phyloP scores from a whole-genome alignment of 2,888 invertebrate species.

The Rhodophaea formosa region DNA sequence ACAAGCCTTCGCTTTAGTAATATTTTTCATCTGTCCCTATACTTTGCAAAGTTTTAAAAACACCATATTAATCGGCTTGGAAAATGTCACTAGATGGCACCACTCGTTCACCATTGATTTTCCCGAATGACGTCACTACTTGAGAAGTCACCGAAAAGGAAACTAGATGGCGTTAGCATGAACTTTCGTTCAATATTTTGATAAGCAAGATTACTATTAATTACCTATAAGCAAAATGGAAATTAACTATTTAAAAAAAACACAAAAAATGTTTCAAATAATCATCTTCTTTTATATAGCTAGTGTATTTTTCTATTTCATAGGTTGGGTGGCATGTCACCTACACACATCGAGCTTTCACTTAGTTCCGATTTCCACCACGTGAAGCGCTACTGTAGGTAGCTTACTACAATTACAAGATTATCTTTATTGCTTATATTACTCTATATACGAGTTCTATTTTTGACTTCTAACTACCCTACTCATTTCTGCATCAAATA shows the following conservation, averaged over 20 bases:
- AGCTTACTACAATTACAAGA: constrained; percentile 17
- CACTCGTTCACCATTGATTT: neutral
- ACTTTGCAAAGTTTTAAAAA: neutral
- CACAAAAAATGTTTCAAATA: neutral
- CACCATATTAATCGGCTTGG: too few relatives aligned
- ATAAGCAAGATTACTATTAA: too few relatives aligned
- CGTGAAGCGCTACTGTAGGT: constrained; percentile 35
- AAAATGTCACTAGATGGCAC: neutral
- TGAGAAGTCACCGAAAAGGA: neutral
- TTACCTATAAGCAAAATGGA: too few relatives aligned
- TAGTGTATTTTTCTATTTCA: neutral
- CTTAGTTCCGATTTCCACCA: constrained; percentile 41
- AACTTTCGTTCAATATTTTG: neutral
- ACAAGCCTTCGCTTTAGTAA: too few relatives aligned
- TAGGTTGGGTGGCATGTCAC: neutral
- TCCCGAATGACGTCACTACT: constrained; percentile 7
- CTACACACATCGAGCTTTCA: constrained; percentile 31
- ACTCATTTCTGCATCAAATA: neutral
- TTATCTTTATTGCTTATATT: neutral
- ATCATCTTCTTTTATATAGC: neutral
- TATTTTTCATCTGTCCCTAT: neutral
- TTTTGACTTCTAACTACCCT: neutral
- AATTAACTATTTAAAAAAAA: neutral
- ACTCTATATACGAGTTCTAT: neutral
- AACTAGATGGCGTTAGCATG: constrained; percentile 9